Evolutionary conservation across 2,113 vertebrate genomes (phyloP).

Genomic region (Megalops atlanticus): DNA sequence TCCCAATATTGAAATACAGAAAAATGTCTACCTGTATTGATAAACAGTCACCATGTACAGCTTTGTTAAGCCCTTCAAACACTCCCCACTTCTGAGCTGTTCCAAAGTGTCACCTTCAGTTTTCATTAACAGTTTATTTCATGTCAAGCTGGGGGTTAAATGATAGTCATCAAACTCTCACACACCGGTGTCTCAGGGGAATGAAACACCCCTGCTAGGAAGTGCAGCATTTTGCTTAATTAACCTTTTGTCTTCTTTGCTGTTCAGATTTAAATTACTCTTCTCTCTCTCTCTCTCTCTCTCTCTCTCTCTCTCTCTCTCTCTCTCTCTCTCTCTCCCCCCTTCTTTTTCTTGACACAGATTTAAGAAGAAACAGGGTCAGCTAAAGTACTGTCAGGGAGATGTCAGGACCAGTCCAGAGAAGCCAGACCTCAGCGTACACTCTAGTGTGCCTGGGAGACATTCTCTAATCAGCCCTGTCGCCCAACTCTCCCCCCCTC

Average conservation of each 20-base stretch:
- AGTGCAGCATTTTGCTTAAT: slow-evolving; percentile 39
- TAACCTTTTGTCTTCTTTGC: slow-evolving; percentile 50
- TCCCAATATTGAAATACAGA: neutral
- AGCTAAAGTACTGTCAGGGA: slow-evolving; percentile 29
- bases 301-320: slow-evolving; percentile 14
- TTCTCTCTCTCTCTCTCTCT: neutral
- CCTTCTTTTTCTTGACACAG: slow-evolving; percentile 12
- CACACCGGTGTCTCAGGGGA: slow-evolving; percentile 17
- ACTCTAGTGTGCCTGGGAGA: slow-evolving; percentile 21
- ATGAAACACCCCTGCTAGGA: slow-evolving; percentile 37
- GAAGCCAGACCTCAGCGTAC: slow-evolving; percentile 6
- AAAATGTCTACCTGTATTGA: neutral
- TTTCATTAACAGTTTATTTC: slow-evolving; percentile 31
- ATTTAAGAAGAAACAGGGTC: slow-evolving; percentile 28
- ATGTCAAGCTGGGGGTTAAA: slow-evolving; percentile 42
- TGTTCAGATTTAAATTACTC: slow-evolving; percentile 44
- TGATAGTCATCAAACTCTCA: slow-evolving; percentile 32
- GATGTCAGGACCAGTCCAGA: neutral
- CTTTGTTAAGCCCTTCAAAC: slow-evolving; percentile 21
- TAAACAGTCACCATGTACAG: slow-evolving; percentile 11
- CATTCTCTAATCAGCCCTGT: slow-evolving; percentile 31
- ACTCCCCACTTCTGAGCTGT: slow-evolving; percentile 4
- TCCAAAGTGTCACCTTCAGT: slow-evolving; percentile 22
- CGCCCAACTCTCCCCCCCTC: no score
- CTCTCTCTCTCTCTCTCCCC: slow-evolving; percentile 11